Conservation (phyloP, 2,888 invertebrate species). For the Trachelus stipa region DNA sequence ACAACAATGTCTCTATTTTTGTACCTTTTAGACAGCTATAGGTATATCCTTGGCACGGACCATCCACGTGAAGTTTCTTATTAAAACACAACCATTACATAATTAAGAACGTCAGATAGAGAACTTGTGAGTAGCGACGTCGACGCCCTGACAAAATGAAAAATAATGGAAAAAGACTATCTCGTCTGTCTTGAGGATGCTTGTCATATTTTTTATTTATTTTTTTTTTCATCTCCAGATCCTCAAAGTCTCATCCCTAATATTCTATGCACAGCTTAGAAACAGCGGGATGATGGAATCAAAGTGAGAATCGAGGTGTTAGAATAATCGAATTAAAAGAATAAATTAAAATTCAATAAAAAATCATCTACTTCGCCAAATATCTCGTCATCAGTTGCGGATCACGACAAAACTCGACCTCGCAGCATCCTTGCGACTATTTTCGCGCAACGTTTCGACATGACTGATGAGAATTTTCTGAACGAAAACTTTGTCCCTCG, state of each 20-base stretch:
- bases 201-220: not conserved
- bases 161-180: not conserved
- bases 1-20: constrained; percentile 49
- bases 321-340: not conserved
- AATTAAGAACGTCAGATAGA: constrained; percentile 23
- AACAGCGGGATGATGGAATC: not conserved
- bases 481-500: constrained; percentile 41
- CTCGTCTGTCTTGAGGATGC: not conserved
- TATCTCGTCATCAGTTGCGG: not conserved
- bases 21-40: constrained; percentile 38
- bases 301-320: not conserved
- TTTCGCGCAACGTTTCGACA: constrained; percentile 60
- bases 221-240: not conserved
- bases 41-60: constrained; percentile 42
- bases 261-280: not conserved
- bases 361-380: not conserved
- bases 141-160: not conserved
- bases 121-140: not conserved
- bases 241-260: not conserved
- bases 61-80: constrained; percentile 39
- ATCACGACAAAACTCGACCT: constrained; percentile 42
- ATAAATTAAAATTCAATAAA: not conserved
- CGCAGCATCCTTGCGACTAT: constrained; percentile 60
- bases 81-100: constrained; percentile 44
- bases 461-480: constrained; percentile 62